These are phyloP conservation scores for Ailuropoda melanoleuca DNA, from an alignment of 2,113 vertebrate species.

Conservation along the genomic window DNA sequence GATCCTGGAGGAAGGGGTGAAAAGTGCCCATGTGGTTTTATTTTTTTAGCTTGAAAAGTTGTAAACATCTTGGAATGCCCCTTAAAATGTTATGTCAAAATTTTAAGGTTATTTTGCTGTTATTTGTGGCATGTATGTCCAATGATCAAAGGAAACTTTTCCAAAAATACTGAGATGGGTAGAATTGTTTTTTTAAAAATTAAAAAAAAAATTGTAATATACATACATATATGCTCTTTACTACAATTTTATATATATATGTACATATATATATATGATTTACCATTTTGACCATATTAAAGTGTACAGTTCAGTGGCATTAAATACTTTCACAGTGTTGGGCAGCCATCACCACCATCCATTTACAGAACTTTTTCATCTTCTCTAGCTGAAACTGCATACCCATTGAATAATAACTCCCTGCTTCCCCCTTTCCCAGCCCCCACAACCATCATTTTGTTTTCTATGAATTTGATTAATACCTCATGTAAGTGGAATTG, in stretches of 20 bases:
- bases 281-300: neutral
- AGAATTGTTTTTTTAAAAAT: neutral
- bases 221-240: neutral
- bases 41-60: conserved; percentile 11
- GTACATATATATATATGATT: neutral
- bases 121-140: neutral
- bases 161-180: neutral
- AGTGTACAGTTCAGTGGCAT: neutral
- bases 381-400: neutral
- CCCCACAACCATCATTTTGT: neutral
- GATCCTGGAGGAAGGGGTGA: neutral
- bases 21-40: neutral
- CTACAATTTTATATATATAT: too few species aligned
- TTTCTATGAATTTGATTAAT: neutral
- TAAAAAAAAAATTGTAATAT: neutral
- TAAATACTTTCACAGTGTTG: neutral
- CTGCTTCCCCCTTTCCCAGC: neutral
- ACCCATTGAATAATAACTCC: neutral
- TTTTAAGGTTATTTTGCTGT: conserved; percentile 7
- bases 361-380: neutral
- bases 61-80: neutral
- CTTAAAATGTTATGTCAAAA: neutral
- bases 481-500: neutral
- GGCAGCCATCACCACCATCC: neutral
- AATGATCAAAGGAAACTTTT: conserved; percentile 10